Percentiles rank a stretch among this genome's conserved stretches.
Conservation (phyloP, 2,888 invertebrate species). For the Shargacucullia verbasci region DNA sequence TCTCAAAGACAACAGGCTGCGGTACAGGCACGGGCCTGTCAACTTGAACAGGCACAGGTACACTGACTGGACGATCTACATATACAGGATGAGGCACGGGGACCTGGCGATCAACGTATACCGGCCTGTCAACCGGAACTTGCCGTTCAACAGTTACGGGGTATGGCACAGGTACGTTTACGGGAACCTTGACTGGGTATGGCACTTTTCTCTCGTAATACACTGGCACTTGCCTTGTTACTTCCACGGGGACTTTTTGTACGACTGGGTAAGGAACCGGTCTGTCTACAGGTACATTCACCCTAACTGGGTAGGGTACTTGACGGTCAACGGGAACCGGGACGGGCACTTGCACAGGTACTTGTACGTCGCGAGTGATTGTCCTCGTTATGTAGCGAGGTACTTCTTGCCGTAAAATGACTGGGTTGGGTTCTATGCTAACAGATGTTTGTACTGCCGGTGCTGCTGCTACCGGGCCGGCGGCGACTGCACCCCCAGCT, state of each 20-base stretch:
- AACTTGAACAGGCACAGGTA: slow-evolving; percentile 89
- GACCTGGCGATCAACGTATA: slow-evolving; percentile 88
- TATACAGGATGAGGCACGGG: slow-evolving; percentile 87
- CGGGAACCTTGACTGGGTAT: slow-evolving; percentile 86
- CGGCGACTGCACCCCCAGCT: slow-evolving; percentile 29
- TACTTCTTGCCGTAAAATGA: slow-evolving; percentile 82
- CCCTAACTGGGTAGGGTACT: slow-evolving; percentile 85
- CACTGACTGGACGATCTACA: slow-evolving; percentile 88
- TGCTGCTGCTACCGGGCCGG: slow-evolving; percentile 62
- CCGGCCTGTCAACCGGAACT: slow-evolving; percentile 89
- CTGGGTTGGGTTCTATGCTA: slow-evolving; percentile 81
- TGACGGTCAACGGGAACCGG: slow-evolving; percentile 84
- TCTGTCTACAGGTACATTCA: slow-evolving; percentile 87
- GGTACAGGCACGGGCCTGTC: slow-evolving; percentile 86
- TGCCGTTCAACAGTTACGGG: slow-evolving; percentile 89
- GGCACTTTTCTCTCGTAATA: slow-evolving; percentile 85
- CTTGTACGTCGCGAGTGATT: slow-evolving; percentile 81
- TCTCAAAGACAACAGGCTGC: slow-evolving; percentile 75
- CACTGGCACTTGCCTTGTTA: slow-evolving; percentile 84
- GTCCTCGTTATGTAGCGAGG: slow-evolving; percentile 83
- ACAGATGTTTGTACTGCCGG: slow-evolving; percentile 78
- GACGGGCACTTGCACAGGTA: slow-evolving; percentile 84
- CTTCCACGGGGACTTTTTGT: slow-evolving; percentile 86
- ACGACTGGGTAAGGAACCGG: slow-evolving; percentile 87
- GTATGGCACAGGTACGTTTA: slow-evolving; percentile 88